A percentile compares a stretch with the other conserved stretches of the same genome.
Evolutionary conservation across 2,113 vertebrate genomes (phyloP).

Genomic region (Forbesichthys agassizii): DNA sequence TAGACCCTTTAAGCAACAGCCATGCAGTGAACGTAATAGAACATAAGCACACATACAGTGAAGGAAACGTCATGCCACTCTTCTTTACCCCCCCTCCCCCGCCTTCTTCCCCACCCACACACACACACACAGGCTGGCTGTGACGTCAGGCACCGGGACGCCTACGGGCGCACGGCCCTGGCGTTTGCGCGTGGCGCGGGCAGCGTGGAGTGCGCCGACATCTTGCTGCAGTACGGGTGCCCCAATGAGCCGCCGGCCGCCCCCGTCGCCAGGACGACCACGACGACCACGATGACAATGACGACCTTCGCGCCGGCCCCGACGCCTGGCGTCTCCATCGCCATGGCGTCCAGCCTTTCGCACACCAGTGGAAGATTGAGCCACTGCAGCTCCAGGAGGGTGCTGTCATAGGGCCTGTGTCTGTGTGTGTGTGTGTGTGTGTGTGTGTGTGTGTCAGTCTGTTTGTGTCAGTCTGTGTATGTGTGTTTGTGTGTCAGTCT

Average conservation of each 20-base stretch:
- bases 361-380: constrained; percentile 77
- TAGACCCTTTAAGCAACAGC: background rate
- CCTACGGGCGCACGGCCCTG: constrained; percentile 86
- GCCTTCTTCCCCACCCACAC: background rate
- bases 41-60: background rate
- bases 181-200: constrained; percentile 83
- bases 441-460: constrained; percentile 7
- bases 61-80: background rate
- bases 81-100: background rate
- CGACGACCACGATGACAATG: constrained; percentile 33
- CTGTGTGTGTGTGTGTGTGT: background rate
- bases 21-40: background rate
- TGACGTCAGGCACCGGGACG: constrained; percentile 85
- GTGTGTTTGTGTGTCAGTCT: constrained; percentile 5
- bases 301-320: constrained; percentile 50
- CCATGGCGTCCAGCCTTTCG: constrained; percentile 74
- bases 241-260: constrained; percentile 69
- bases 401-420: constrained; percentile 62
- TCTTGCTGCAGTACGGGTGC: constrained; percentile 91
- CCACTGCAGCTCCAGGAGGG: constrained; percentile 80
- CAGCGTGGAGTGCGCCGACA: constrained; percentile 91
- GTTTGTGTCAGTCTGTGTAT: constrained; percentile 5
- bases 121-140: constrained; percentile 84
- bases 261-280: constrained; percentile 1
- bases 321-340: constrained; percentile 76